Conservation (phyloP, 2,113 vertebrate species). For the Triplophysa dalaica region DNA sequence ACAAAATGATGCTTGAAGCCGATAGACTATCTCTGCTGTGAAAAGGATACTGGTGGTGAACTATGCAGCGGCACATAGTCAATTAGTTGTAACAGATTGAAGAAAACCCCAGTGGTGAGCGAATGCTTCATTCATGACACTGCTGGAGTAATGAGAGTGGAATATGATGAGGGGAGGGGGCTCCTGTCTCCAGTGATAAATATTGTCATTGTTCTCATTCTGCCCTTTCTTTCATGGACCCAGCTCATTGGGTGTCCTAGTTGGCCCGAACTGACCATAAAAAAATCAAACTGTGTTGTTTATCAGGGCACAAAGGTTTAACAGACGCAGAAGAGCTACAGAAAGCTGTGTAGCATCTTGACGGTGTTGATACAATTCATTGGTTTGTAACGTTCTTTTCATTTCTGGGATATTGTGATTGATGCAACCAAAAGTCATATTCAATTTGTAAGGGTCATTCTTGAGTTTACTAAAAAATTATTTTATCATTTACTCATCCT, state of each 20-base stretch:
- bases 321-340: constrained; percentile 68
- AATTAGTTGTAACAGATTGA: constrained; percentile 72
- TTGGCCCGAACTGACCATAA: constrained; percentile 55
- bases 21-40: constrained; percentile 16
- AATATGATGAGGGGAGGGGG: constrained; percentile 60
- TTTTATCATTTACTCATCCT: no score
- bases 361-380: not conserved
- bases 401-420: constrained; percentile 18
- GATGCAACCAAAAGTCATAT: no score
- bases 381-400: constrained; percentile 21
- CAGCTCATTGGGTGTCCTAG: constrained; percentile 60
- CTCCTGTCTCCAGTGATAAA: constrained; percentile 71
- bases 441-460: not conserved
- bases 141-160: constrained; percentile 70
- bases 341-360: constrained; percentile 44
- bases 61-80: constrained; percentile 65
- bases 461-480: no score
- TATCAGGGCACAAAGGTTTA: constrained; percentile 69
- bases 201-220: constrained; percentile 75
- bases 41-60: constrained; percentile 53
- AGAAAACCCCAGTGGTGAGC: constrained; percentile 67
- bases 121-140: constrained; percentile 73
- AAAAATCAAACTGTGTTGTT: constrained; percentile 69
- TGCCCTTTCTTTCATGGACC: constrained; percentile 67
- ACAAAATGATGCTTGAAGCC: constrained; percentile 49